phyloP scores from a whole-genome alignment of 2,797 vertebrate species.

The Sciurus vulgaris region DNA sequence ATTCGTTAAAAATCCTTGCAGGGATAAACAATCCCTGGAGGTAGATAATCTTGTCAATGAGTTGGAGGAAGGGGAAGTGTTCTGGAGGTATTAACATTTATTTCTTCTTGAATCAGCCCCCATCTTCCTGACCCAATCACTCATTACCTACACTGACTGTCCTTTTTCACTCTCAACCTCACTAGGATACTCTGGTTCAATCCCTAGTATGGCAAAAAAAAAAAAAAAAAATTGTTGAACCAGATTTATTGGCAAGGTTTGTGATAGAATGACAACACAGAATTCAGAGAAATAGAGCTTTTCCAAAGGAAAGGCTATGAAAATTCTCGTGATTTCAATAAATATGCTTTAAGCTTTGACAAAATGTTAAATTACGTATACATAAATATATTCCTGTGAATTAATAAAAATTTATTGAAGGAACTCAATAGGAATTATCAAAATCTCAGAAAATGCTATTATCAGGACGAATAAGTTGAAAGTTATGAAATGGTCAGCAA shows the following conservation, averaged over 20 bases:
- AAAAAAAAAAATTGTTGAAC: not conserved
- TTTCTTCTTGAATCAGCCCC: too few relatives aligned
- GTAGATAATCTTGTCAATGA: too few relatives aligned
- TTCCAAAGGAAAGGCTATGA: not conserved
- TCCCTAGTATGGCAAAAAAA: not conserved
- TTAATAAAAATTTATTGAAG: conserved; percentile 22
- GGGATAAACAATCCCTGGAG: too few relatives aligned
- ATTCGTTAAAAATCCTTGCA: too few relatives aligned
- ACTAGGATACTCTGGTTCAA: too few relatives aligned
- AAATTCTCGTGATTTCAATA: not conserved
- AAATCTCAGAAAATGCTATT: not conserved
- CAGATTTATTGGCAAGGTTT: not conserved
- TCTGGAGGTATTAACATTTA: too few relatives aligned
- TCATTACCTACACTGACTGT: too few relatives aligned
- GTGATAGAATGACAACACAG: not conserved
- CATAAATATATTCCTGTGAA: not conserved
- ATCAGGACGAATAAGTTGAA: not conserved
- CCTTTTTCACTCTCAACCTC: too few relatives aligned
- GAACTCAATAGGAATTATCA: not conserved
- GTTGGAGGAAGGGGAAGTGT: too few relatives aligned
- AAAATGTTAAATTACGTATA: not conserved
- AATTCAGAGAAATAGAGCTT: not conserved
- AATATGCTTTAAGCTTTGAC: not conserved
- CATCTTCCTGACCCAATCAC: too few relatives aligned
- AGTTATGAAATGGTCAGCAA: not conserved